Evolutionary conservation across 1,140 invertebrate genomes (phyloP).

Genomic region (Brachionus plicatilis): DNA sequence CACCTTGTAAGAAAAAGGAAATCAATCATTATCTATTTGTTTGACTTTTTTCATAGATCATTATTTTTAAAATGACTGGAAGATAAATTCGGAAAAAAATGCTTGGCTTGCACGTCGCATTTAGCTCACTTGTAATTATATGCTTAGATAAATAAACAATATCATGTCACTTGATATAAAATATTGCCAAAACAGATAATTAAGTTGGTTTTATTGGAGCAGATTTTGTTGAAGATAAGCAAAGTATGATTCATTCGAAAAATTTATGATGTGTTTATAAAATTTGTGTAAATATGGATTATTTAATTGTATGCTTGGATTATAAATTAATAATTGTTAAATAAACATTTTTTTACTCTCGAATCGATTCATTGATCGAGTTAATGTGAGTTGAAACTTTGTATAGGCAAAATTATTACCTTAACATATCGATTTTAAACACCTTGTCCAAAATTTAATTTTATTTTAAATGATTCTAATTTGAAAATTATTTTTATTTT

Average conservation of each 20-base stretch:
- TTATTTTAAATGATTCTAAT: not conserved
- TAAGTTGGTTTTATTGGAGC: not conserved
- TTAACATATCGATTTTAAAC: not conserved
- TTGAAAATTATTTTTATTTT: not conserved
- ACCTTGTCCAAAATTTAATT: not conserved
- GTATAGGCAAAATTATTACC: not conserved
- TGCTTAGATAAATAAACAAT: not conserved
- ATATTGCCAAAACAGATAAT: constrained; percentile 11
- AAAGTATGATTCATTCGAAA: not conserved
- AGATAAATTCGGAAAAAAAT: not conserved
- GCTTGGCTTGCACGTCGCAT: not conserved
- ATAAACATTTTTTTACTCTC: not conserved
- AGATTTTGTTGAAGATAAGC: not conserved
- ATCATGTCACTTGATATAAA: not conserved
- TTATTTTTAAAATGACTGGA: not conserved
- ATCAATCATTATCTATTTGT: not conserved
- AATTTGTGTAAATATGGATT: not conserved
- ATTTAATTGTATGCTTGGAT: not conserved
- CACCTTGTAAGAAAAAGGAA: not conserved
- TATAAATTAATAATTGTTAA: not conserved
- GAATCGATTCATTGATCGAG: not conserved
- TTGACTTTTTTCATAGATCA: constrained; percentile 1
- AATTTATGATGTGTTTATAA: not conserved
- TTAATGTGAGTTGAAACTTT: not conserved
- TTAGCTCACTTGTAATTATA: not conserved